Evolutionary conservation across 2,113 vertebrate genomes (phyloP), one percentile per base, ranked within the genome.

Genomic region (Apodemus speciosus): DNA sequence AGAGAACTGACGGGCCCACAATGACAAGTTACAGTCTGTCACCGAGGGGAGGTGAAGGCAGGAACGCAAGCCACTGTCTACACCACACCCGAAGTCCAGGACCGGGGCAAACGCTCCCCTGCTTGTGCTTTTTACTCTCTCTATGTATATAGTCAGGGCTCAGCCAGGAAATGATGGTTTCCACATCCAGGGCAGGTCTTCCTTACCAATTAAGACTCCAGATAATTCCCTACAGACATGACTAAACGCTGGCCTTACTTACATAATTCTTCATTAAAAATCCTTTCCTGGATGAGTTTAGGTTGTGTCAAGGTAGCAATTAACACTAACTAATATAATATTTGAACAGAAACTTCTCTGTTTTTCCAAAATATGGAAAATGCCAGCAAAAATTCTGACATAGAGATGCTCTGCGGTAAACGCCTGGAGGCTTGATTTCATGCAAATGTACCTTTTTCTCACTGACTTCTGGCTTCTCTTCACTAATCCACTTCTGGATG

Each of bases 401-500:
- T 2, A 77, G 20, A 79, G 58, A 76, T 4, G 40, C 5, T 71
- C 30, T 23, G 88, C 68, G 62, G 46, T 71, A 84, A 88, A 68
- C 46, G 9, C 14, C 79, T 3, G 40, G 23, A 76, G 64, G 69
- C 40, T 87, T 49, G 75, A 77, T 32, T 95, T 66, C 4, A 21
- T 91, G 7, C 85, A 62, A 85, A 43, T 15, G 81, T 97, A 98
- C 98, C 98, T 98, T 98, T 88, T 94, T 97, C 46, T 98, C 97
- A 35, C 53, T 75, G 71, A 97, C 95, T 87, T 97, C 95, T 46
- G 81, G 20, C 68, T 73, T 93, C 40, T 89, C 89, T 13, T 97
- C 90, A 35, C 92, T 88, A 69, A 95, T 96, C 98, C 98, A 99
- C 85, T 97, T 98, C 89, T 98, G 95, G 95, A 99, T 99, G 38